These are phyloP conservation scores for Polyommatus icarus DNA, from an alignment of 2,888 invertebrate species.

Conservation along the genomic window DNA sequence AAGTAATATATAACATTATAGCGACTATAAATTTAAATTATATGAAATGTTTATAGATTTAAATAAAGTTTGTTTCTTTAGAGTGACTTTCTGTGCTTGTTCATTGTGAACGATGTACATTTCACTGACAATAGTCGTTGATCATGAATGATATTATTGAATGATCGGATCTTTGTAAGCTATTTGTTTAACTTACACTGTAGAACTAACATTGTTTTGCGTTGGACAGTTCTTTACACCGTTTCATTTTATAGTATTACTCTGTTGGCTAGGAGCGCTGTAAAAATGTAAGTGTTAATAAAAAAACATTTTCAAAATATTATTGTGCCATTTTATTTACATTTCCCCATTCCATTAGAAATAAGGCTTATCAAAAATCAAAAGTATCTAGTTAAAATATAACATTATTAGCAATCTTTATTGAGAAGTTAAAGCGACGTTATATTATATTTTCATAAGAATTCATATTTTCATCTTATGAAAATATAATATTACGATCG, in stretches of 20 bases:
- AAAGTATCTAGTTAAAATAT: not conserved
- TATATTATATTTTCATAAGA: no score
- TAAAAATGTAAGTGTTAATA: conserved; percentile 82
- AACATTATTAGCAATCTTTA: not conserved
- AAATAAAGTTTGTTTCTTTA: conserved; percentile 75
- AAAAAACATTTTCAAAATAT: conserved; percentile 81
- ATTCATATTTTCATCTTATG: no score
- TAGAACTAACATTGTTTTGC: conserved; percentile 78
- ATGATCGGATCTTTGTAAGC: conserved; percentile 70
- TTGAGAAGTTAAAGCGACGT: not conserved
- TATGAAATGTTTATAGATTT: conserved; percentile 81
- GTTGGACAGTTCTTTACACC: conserved; percentile 79
- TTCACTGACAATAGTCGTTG: conserved; percentile 72
- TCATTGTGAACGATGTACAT: conserved; percentile 64
- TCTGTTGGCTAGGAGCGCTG: conserved; percentile 81
- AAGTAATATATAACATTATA: conserved; percentile 81
- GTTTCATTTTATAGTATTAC: conserved; percentile 79
- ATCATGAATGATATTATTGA: conserved; percentile 59
- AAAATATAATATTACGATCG: not conserved
- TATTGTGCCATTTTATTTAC: conserved; percentile 63
- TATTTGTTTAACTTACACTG: conserved; percentile 74
- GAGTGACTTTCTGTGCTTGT: conserved; percentile 76
- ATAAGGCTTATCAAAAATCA: not conserved
- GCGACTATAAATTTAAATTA: conserved; percentile 80
- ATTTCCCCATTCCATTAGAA: conserved; percentile 38